Percentiles rank a stretch among this genome's conserved stretches.
Evolutionary conservation across 2,797 vertebrate genomes (phyloP).

Genomic region (Hoplostethus mediterraneus): DNA sequence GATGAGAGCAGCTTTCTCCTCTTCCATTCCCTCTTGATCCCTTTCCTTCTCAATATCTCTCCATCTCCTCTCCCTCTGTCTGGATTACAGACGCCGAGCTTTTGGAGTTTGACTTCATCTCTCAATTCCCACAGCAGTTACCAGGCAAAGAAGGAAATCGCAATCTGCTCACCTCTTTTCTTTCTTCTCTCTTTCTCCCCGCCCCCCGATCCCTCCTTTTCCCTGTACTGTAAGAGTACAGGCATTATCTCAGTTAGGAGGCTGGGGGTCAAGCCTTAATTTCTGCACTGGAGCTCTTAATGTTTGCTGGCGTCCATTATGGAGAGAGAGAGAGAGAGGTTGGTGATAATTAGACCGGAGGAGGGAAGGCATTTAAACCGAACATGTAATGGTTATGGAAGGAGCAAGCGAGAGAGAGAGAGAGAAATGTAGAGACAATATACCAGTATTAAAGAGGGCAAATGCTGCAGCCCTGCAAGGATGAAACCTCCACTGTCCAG

Average conservation of each 20-base stretch:
- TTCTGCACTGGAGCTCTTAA: constrained; percentile 75
- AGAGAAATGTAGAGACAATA: constrained; percentile 36
- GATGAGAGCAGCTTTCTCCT: constrained; percentile 66
- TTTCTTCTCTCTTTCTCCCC: constrained; percentile 26
- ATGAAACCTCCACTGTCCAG: constrained; percentile 38
- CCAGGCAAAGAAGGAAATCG: constrained; percentile 72
- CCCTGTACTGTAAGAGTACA: constrained; percentile 52
- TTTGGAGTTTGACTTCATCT: constrained; percentile 71
- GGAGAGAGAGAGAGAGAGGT: constrained; percentile 56
- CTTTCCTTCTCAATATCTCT: constrained; percentile 52
- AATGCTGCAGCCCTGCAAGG: constrained; percentile 4
- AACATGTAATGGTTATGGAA: constrained; percentile 59
- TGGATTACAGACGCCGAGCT: constrained; percentile 66
- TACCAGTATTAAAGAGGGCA: constrained; percentile 26
- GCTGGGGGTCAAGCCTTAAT: constrained; percentile 77
- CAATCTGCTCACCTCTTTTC: constrained; percentile 46
- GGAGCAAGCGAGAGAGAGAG: constrained; percentile 42
- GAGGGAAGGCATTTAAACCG: constrained; percentile 69
- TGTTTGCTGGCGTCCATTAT: constrained; percentile 80
- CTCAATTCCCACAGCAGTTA: constrained; percentile 73
- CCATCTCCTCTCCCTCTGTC: constrained; percentile 43
- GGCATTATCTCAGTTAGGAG: constrained; percentile 73
- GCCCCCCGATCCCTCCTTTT: constrained; percentile 18
- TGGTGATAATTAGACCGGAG: constrained; percentile 73
- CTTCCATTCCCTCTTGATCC: constrained; percentile 55